Evolutionary conservation across 2,113 vertebrate species (phyloP), one percentile per base, ranked within the genome.

Genomic region (Etia nguti): DNA sequence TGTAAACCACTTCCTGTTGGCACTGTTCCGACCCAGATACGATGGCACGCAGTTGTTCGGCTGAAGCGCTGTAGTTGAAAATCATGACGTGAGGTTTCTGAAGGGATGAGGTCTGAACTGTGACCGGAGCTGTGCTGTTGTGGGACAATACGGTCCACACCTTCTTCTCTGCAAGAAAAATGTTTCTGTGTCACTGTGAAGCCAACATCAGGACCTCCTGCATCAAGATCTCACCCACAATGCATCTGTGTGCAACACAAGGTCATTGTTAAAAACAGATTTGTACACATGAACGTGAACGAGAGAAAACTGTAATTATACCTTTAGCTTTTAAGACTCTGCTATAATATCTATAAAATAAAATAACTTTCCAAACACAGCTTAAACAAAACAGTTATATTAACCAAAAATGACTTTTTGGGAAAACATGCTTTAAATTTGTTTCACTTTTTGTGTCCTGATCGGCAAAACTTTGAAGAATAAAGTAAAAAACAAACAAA

Each of bases 1-100:
- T 95, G 94, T 99, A 99, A 16, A 96, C 94, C 79, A 98, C 96
- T 92, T 99, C 98, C 92, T 99, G 98, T 62, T 99, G 98, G 2
- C 98, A 99, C 91, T 98, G 95, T 87, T 98, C 98, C 0, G 98
- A 97, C 2, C 95, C 95, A 2, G 94, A 96, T 1, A 99, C 97
- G 68, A 99, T 43, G 1, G 97, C 97, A 1, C 96, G 97, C 2
- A 99, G 96, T 62, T 99, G 98, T 24, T 97, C 97, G 0, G 96
- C 96, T 1, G 96, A 95, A 83, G 97, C 94, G 50, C 95, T 96
- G 87, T 99, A 99, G 96, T 97, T 96, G 82, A 99, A 95, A 84
- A 68, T 95, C 95, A 96, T 96, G 77, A 94, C 10, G 75, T 98
- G 97, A 0, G 98, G 98, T 24, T 95, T 97, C 88, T 94, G 93